Evolutionary conservation across 1,140 invertebrate species (phyloP), one percentile per base, ranked within the genome.

Genomic region (Hyphantria cunea): DNA sequence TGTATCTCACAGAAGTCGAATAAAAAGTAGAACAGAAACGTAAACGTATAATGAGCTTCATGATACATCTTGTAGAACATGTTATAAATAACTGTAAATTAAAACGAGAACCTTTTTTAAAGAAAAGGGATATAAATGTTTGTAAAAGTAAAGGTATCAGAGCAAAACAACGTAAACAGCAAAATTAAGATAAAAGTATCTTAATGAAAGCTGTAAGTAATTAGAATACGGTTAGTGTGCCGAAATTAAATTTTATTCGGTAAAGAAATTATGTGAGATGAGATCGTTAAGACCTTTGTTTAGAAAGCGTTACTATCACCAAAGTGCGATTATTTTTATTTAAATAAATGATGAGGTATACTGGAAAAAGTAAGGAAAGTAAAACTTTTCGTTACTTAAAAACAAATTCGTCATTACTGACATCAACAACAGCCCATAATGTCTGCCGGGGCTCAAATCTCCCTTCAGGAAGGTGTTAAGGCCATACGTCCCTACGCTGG

Each of bases 161-260:
- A 17, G 53, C 33, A 17, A 55, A 55, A 55, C 42, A 33, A 25
- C 17, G 17, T 25, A 25, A 25, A 25, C 17, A 25, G 53, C 15
- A 14, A 37, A 56, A 56, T 56, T 45, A 47, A 56, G 41, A n/a
- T n/a, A 56, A 45, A 55, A 3, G n/a, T 31, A 55, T 56, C 42
- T 54, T 56, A 42, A 56, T 56, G 42, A 31, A 56, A 34, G 53
- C 14, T 13, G 17, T 7, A 39, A 33, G 51, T 56, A 56, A 56
- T 56, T 56, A 47, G 31, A 6, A 9, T 6, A 10, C 8, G 11
- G 13, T 12, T 37, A 10, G 25, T 42, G 5, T 12, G 10, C 44
- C 31, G 32, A 58, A 58, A 37, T 58, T 39, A 58, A 58, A 58
- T 15, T 12, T 49, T 49, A 58, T 33, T 48, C 13, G 39, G 15